phyloP scores from a whole-genome alignment of 2,797 vertebrate species.

The Sciaenops ocellatus region DNA sequence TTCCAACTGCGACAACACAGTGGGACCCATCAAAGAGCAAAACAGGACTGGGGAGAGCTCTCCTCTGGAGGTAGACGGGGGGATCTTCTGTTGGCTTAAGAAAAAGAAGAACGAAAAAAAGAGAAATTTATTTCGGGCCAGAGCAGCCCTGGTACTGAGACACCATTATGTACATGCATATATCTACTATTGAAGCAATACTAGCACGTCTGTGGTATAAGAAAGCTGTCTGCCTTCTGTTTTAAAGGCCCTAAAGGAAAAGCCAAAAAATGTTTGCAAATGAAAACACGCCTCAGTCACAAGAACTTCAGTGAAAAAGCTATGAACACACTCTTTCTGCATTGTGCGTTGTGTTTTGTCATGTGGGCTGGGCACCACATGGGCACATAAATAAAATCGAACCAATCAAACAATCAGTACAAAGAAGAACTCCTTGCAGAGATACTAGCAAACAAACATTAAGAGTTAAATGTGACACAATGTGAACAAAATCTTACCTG shows the following conservation, averaged over 20 bases:
- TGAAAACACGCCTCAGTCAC: not conserved
- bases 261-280: not conserved
- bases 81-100: constrained; percentile 35
- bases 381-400: no score
- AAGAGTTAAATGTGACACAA: not conserved
- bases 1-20: no score
- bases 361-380: no score
- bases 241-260: not conserved
- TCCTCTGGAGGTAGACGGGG: constrained; percentile 24
- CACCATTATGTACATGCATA: not conserved
- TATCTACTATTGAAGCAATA: not conserved
- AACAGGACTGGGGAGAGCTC: not conserved
- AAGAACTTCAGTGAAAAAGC: no score
- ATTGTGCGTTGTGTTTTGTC: not conserved
- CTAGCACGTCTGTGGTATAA: not conserved
- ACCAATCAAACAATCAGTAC: no score
- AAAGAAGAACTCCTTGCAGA: not conserved
- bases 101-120: not conserved
- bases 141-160: not conserved
- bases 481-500: constrained; percentile 10
- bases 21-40: constrained; percentile 6
- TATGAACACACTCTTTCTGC: no score
- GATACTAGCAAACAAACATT: not conserved
- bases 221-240: not conserved
- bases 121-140: not conserved